Base-by-base conservation (phyloP, 2,797 vertebrate genomes). In the Trachurus trachurus region DNA sequence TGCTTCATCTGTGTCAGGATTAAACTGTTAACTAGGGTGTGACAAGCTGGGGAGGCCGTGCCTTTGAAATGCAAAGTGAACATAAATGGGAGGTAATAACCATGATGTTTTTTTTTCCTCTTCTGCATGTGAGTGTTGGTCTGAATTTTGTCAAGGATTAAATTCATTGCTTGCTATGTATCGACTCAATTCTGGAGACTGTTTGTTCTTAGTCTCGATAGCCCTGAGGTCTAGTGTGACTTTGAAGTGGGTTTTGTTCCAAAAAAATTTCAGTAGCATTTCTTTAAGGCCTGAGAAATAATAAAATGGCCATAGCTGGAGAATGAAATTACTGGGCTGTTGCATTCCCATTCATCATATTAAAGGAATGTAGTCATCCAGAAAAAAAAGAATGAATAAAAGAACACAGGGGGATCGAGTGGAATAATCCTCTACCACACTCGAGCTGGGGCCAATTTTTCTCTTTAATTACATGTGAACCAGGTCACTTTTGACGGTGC, bases 1-100 rank as follows among this genome's bases (percentile, higher is more conserved):
- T 82, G 71, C 84, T 87, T 83, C 85, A 84, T 79, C 78, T 71
- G n/a, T 87, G 75, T 85, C 82, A 65, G 83, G 84, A 91, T 89
- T 92, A 88, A 93, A 92, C 67, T 80, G 86, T 89, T 92, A 91
- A 92, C 89, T 76, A 80, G 82, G 68, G 79, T 93, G 89, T 91
- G 78, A 90, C 86, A 88, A 89, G 86, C 80, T 79, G 81, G 71
- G 78, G 78, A 87, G 71, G 75, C 77, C 19, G 17, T 71, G 70
- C 83, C 84, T 93, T 93, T 93, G 91, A 93, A 92, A 93, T 93
- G 91, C 88, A 91, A 92, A 93, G 78, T 74, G 75, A 78, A 88
- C 88, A 85, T 86, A 83, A 92, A 87, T 81, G 66, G 80, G 66
- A 87, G 62, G 81, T 82, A 88, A 91, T 88, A 89, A 88, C 69